These are phyloP conservation scores for Hybognathus amarus DNA, from an alignment of 2,797 vertebrate species.

Conservation along the genomic window DNA sequence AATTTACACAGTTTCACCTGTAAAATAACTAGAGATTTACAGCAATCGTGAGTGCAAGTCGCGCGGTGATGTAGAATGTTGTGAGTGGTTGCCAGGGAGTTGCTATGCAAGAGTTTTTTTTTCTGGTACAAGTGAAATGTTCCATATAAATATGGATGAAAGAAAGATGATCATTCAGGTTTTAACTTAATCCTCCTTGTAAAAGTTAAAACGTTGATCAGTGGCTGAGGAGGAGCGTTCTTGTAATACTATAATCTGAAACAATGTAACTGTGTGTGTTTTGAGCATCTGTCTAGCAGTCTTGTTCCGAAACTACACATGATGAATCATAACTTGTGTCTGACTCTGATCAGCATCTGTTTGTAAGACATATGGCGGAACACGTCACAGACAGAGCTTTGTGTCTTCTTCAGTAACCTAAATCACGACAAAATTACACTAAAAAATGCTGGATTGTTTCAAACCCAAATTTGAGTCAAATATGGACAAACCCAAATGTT, in stretches of 20 bases:
- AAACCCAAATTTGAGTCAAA: no score
- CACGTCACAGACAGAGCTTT: not conserved
- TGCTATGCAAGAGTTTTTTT: not conserved
- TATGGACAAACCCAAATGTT: no score
- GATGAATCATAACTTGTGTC: not conserved
- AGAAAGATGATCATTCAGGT: not conserved
- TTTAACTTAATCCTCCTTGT: not conserved
- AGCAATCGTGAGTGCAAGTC: not conserved
- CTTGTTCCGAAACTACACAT: not conserved
- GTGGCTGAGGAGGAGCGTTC: not conserved
- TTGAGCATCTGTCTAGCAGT: not conserved
- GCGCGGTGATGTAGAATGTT: not conserved
- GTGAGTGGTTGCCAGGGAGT: not conserved
- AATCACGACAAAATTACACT: not conserved
- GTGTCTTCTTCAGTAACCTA: not conserved
- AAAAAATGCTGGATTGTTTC: no score
- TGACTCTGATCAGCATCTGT: not conserved
- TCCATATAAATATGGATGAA: not conserved
- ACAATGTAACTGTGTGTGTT: not conserved
- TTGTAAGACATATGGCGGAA: not conserved
- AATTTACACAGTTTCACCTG: not conserved
- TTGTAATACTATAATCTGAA: not conserved
- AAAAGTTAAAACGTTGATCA: not conserved
- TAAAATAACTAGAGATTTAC: not conserved
- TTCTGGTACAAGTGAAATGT: not conserved